These are phyloP conservation scores for Xenentodon cancila DNA, from an alignment of 2,797 vertebrate species.

Conservation along the genomic window DNA sequence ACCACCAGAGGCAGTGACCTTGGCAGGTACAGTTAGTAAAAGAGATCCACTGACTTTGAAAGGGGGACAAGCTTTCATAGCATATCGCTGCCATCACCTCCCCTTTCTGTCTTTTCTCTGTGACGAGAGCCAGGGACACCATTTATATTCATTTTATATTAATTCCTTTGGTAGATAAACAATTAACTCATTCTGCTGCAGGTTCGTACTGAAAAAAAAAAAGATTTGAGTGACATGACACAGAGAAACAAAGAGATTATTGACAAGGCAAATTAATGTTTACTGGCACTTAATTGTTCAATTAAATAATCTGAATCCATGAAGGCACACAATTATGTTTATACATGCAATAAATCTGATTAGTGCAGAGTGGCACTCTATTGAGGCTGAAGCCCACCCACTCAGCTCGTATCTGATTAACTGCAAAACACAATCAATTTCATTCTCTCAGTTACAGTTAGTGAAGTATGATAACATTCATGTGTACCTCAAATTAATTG, in stretches of 20 bases:
- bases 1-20: constrained; percentile 48
- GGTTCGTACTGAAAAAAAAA: not conserved
- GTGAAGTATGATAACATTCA: constrained; percentile 25
- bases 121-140: too few species aligned
- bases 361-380: constrained; percentile 49
- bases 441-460: constrained; percentile 47
- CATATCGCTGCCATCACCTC: constrained; percentile 12
- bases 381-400: constrained; percentile 54
- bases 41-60: constrained; percentile 44
- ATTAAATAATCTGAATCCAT: constrained; percentile 59
- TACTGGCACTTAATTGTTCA: constrained; percentile 67
- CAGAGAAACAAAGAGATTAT: not conserved
- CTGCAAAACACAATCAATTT: constrained; percentile 47
- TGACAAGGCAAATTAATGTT: constrained; percentile 50
- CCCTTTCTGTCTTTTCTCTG: constrained; percentile 4
- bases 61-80: constrained; percentile 39
- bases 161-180: too few species aligned
- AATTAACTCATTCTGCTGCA: too few species aligned
- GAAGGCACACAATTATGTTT: constrained; percentile 69
- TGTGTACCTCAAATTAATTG: constrained; percentile 24
- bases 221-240: not conserved
- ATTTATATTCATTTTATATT: too few species aligned
- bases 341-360: constrained; percentile 72
- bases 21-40: constrained; percentile 41
- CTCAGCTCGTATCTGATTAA: constrained; percentile 56